These are phyloP conservation scores for Cantharis nigra DNA, from an alignment of 2,888 invertebrate species.

Conservation along the genomic window DNA sequence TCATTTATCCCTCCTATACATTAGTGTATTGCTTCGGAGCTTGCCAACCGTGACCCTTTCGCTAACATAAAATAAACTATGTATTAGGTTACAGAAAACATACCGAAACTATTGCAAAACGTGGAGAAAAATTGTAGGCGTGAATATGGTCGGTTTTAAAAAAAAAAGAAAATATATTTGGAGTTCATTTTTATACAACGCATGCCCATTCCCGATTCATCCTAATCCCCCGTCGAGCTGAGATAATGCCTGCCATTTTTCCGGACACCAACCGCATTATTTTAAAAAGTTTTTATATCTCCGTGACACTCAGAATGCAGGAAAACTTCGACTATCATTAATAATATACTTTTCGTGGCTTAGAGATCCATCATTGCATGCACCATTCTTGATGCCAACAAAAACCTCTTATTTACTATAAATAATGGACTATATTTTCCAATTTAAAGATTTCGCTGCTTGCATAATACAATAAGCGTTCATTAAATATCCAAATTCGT, in stretches of 20 bases:
- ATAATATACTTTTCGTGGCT: constrained; percentile 36
- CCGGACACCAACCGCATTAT: constrained; percentile 55
- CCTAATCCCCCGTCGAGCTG: constrained; percentile 52
- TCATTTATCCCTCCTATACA: constrained; percentile 50
- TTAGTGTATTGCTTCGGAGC: constrained; percentile 50
- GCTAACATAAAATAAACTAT: constrained; percentile 18
- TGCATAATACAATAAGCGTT: background rate
- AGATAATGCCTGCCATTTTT: constrained; percentile 56
- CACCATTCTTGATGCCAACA: background rate
- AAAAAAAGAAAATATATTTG: constrained; percentile 13
- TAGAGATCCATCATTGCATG: constrained; percentile 18
- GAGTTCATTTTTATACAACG: constrained; percentile 39
- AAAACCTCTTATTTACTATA: background rate
- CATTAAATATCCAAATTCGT: constrained; percentile 15
- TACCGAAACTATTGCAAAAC: constrained; percentile 12
- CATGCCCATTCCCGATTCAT: constrained; percentile 37
- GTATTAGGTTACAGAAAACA: constrained; percentile 20
- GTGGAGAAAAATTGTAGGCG: background rate
- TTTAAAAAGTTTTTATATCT: constrained; percentile 56
- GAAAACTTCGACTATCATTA: constrained; percentile 48
- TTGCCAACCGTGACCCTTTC: constrained; percentile 40
- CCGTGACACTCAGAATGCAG: constrained; percentile 41
- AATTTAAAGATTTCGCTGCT: background rate
- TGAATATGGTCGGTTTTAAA: constrained; percentile 13
- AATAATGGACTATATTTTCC: background rate